Base-by-base conservation (phyloP, 1,140 invertebrate species). In the Diorhabda sublineata region DNA sequence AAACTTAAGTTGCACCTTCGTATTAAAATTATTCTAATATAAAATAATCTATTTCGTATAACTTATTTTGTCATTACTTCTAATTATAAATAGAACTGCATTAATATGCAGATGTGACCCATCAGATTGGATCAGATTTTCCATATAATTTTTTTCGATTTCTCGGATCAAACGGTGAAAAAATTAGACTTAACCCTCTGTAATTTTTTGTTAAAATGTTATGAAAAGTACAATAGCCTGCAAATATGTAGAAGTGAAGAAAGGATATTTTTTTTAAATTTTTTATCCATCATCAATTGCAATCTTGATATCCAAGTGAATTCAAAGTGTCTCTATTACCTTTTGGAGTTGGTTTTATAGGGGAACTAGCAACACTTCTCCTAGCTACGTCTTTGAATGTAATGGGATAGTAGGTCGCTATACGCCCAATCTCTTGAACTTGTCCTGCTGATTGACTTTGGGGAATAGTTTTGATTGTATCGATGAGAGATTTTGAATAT, bases 351-450 rank as follows among this genome's bases (percentile, higher is more conserved):
- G 73, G 75, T 71, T 87, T 86, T 5, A 86, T 85, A 0, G 91
- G 91, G 0, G 90, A 92, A 78, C 89, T 91, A 0, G 87, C 89
- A 47, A 90, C 87, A 67, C 91, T 92, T 42, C 90, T 81, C 4
- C 89, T 81, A 0, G 91, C 90, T 2, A 94, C 90, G 76, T 94
- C 92, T 75, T 93, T 90, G 71, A 93, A 92, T 0, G 91, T 93
- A 45, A 94, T 91, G 0, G 92, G 92, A 0, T 92, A 93, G 80
- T 94, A 94, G 63, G 89, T 89, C 42, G 88, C 64, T 79, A 82
- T 42, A 67, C 79, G 7, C 71, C 71, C 56, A 64, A 76, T 81
- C 80, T 62, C 78, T 4, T 69, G 68, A 82, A 82, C 66, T 77
- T 81, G 56, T 78, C 61, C 69, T 80, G 78, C 57, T 77, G 78